Conservation (phyloP, 1,140 invertebrate species). For the Triops cancriformis region DNA sequence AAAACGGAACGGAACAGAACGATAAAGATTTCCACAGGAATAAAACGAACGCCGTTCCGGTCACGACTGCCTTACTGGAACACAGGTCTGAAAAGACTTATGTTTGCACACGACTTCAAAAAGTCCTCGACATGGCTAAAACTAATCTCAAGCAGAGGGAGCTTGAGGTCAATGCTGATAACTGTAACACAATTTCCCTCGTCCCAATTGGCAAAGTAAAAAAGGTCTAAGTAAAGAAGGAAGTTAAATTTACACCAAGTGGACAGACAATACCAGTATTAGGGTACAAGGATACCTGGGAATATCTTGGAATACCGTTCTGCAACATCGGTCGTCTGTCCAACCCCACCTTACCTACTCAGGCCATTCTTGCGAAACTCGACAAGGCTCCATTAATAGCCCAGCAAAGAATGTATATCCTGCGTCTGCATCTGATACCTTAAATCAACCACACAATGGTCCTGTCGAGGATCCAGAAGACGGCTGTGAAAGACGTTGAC, state of each 20-base stretch:
- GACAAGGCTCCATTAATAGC: not conserved
- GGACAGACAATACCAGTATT: no score
- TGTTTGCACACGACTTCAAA: slow-evolving; percentile 33
- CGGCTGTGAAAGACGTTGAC: not conserved
- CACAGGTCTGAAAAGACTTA: not conserved
- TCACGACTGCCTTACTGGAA: no score
- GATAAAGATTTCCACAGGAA: no score
- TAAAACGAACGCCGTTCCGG: no score
- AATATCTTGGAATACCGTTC: not conserved
- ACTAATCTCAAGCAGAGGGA: slow-evolving; percentile 33
- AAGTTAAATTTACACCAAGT: not conserved
- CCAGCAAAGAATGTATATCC: not conserved
- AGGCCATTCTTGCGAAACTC: not conserved
- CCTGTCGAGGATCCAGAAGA: not conserved
- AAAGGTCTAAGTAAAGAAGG: not conserved
- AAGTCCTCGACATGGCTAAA: not conserved
- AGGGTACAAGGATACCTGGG: not conserved
- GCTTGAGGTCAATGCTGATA: not conserved
- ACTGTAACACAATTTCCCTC: not conserved
- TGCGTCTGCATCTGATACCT: not conserved
- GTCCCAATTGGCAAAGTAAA: not conserved
- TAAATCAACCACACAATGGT: not conserved
- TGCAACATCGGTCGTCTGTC: not conserved
- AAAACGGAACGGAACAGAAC: no score
- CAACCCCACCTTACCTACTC: not conserved